Percentiles rank a stretch among this genome's conserved stretches.
Evolutionary conservation across 2,113 vertebrate species (phyloP).

Genomic region (Menidia beryllina): DNA sequence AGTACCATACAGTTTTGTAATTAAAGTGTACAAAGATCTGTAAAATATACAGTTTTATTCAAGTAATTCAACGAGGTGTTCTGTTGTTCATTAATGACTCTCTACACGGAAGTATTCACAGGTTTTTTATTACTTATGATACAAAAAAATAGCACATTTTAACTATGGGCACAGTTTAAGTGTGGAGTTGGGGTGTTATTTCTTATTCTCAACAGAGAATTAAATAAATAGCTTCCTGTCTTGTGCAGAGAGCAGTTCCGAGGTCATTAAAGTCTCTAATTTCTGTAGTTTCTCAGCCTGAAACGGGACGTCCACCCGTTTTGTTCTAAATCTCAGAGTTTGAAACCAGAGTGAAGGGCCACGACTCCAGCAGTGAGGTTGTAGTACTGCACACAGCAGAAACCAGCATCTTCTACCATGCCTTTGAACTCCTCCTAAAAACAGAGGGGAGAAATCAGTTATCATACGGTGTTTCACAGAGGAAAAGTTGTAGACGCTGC

Average conservation of each 20-base stretch:
- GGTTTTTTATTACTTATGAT: conserved; percentile 23
- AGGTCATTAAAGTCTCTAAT: neutral
- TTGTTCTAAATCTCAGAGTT: conserved; percentile 81
- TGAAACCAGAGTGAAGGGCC: conserved; percentile 97
- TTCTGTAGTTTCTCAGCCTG: neutral
- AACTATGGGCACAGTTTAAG: neutral
- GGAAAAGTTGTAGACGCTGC: accelerated
- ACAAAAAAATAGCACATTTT: neutral
- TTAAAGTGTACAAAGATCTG: conserved; percentile 98
- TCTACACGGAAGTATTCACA: neutral
- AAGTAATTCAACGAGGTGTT: conserved; percentile 75
- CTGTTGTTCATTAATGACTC: conserved; percentile 42
- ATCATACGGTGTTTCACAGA: neutral
- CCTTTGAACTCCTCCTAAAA: conserved; percentile 90
- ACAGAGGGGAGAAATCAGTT: neutral
- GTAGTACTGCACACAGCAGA: conserved; percentile 87
- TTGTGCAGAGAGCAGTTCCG: neutral
- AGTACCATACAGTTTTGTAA: conserved; percentile 99
- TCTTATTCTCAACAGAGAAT: neutral
- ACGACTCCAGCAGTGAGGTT: conserved; percentile 90
- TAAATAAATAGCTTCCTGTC: conserved; percentile 2
- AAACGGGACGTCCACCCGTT: neutral
- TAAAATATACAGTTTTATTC: conserved; percentile 99
- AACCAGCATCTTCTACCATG: conserved; percentile 94
- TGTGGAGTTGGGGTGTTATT: neutral